phyloP scores from a whole-genome alignment of 2,797 vertebrate species.

The Adelosebastes latens region DNA sequence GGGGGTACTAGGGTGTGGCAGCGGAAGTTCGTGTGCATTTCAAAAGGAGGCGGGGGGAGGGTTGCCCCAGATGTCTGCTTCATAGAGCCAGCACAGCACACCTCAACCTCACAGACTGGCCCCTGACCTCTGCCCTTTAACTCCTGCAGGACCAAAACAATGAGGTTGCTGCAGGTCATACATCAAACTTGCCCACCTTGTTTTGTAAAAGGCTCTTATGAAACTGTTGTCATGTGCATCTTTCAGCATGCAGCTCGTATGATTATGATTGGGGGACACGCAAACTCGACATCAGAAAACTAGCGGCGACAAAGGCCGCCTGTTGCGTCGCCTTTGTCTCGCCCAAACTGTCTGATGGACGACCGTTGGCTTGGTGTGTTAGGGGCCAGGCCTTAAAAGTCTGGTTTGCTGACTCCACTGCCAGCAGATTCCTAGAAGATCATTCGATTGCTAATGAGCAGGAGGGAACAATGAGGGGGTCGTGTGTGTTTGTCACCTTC shows the following conservation, averaged over 20 bases:
- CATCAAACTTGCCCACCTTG: conserved; percentile 21
- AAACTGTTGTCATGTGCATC: not conserved
- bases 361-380: too few relatives aligned
- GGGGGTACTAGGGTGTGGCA: conserved; percentile 56
- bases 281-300: too few relatives aligned
- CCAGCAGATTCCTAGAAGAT: not conserved
- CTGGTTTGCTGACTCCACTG: not conserved
- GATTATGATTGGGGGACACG: not conserved
- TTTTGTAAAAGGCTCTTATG: conserved; percentile 13
- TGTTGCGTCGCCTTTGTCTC: too few relatives aligned
- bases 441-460: conserved; percentile 50
- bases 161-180: conserved; percentile 28
- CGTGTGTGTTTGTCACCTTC: conserved; percentile 31
- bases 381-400: too few relatives aligned
- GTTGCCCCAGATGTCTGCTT: conserved; percentile 51
- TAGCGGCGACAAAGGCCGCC: too few relatives aligned
- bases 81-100: conserved; percentile 44
- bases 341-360: too few relatives aligned
- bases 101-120: conserved; percentile 54
- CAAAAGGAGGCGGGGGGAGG: conserved; percentile 38
- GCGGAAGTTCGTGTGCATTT: conserved; percentile 18
- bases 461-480: conserved; percentile 29
- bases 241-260: not conserved
- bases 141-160: conserved; percentile 54
- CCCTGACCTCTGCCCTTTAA: conserved; percentile 54